Evolutionary conservation across 2,888 invertebrate species (phyloP), one percentile per base, ranked within the genome.

Genomic region (Tetropium fuscum): DNA sequence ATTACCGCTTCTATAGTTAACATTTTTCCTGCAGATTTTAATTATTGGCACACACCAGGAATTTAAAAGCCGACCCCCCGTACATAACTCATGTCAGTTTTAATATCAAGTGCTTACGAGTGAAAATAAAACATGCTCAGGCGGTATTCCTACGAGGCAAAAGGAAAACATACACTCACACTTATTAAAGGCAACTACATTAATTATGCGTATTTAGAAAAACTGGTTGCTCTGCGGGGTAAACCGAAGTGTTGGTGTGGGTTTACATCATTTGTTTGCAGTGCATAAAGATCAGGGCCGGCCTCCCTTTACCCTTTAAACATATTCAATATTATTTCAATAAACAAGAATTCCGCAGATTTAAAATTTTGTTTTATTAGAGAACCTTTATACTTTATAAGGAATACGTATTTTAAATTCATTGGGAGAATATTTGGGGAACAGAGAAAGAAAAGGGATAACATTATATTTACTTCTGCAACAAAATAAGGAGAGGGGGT

Each of bases 101-200:
- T 54, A 47, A 54, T 59, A 59, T 48, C 43, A 41, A 27, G 30
- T 41, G 40, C 54, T 59, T 53, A 11, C 22, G 49, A 51, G 41
- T 45, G 53, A 54, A 43, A 54, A 54, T 54, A 49, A 59, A 54
- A 20, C 38, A 54, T 38, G 15, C 16, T 11, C 22, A 30, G 38
- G 5, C 36, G 43, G 47, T 44, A 47, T 59, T 27, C 40, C 19
- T 41, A 43, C 10, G 8, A 10, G 34, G 18, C 44, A 41, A 38
- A 40, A 11, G n/a, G 36, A 18, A 48, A 53, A 59, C 36, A 36
- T 19, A 44, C 38, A 41, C 58, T 63, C 62, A 55, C 64, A 67
- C 64, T 64, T 64, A 67, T 67, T 64, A 67, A 67, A 64, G 58
- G 62, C 63, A 51, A 59, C 57, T 56, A 54, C 63, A 67, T 67